A percentile compares a stretch with the other conserved stretches of the same genome.
phyloP scores from a whole-genome alignment of 1,140 invertebrate species.

The Ditylenchus dipsaci region DNA sequence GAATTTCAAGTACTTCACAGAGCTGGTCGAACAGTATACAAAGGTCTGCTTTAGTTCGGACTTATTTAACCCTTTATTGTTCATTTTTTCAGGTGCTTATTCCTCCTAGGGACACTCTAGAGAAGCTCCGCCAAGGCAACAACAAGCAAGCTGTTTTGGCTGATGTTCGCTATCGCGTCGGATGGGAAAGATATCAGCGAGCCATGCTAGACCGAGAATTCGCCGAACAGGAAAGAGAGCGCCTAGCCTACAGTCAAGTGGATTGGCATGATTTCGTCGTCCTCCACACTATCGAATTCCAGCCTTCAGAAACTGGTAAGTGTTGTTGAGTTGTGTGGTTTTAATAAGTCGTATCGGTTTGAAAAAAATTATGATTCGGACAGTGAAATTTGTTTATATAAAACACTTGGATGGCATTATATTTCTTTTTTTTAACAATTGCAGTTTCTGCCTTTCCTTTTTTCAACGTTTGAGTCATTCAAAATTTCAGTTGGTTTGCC shows the following conservation, averaged over 20 bases:
- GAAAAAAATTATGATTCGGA: no score
- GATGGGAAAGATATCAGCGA: slow-evolving; percentile 84
- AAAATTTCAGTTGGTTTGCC: slow-evolving; percentile 25
- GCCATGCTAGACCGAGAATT: slow-evolving; percentile 74
- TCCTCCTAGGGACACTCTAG: slow-evolving; percentile 32
- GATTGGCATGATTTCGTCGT: slow-evolving; percentile 99
- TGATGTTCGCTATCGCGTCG: slow-evolving; percentile 84
- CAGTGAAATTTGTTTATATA: not conserved
- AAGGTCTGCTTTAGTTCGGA: slow-evolving; percentile 62
- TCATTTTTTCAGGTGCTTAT: slow-evolving; percentile 24
- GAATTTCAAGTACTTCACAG: slow-evolving; percentile 95
- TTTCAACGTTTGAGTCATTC: no score
- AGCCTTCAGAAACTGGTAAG: slow-evolving; percentile 85
- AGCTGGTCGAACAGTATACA: slow-evolving; percentile 93
- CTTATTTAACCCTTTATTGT: no score
- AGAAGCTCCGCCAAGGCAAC: slow-evolving; percentile 21
- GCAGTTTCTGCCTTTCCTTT: no score
- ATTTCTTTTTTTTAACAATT: no score
- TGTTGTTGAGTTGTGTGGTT: not conserved
- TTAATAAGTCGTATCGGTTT: not conserved
- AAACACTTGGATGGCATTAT: not conserved
- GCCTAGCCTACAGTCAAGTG: slow-evolving; percentile 91
- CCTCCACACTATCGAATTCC: slow-evolving; percentile 97
- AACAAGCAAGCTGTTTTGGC: slow-evolving; percentile 68
- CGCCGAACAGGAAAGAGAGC: slow-evolving; percentile 85